Conservation (phyloP, 2,888 invertebrate genomes). For the Mylabris sibirica region DNA sequence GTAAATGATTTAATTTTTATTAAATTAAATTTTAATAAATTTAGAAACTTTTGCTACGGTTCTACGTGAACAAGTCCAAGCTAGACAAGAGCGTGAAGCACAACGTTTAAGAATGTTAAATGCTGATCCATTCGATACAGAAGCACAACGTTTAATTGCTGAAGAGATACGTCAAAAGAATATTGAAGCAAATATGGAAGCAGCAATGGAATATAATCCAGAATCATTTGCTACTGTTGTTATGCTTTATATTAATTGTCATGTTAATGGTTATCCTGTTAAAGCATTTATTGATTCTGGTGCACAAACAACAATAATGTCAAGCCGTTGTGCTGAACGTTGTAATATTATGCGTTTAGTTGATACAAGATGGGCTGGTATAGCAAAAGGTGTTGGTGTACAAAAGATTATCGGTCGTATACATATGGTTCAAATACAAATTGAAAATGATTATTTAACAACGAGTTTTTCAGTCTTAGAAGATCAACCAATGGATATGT, state of each 20-base stretch:
- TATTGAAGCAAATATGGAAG: conserved; percentile 98
- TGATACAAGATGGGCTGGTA: conserved; percentile 93
- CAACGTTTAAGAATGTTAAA: conserved; percentile 87
- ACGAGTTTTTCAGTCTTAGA: conserved; percentile 97
- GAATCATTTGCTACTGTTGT: conserved; percentile 98
- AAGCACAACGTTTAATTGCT: conserved; percentile 93
- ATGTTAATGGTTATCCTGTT: conserved; percentile 94
- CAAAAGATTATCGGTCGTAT: conserved; percentile 96
- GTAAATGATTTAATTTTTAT: neutral
- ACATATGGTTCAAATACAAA: conserved; percentile 97
- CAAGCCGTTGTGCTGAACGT: conserved; percentile 91
- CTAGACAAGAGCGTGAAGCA: conserved; percentile 82
- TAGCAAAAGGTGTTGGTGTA: conserved; percentile 97
- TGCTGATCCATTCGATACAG: conserved; percentile 95
- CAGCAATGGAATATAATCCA: conserved; percentile 98
- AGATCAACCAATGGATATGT: conserved; percentile 98
- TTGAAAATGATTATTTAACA: conserved; percentile 90
- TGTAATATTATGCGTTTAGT: conserved; percentile 91
- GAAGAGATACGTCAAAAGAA: conserved; percentile 96
- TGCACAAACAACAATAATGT: conserved; percentile 99
- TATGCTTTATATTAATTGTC: conserved; percentile 97
- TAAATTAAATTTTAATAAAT: conserved; percentile 40
- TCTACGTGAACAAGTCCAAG: conserved; percentile 82
- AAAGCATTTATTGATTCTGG: conserved; percentile 98
- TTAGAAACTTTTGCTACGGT: conserved; percentile 81